A percentile compares a stretch with the other conserved stretches of the same genome.
These are phyloP conservation scores for Euwallacea similis DNA, from an alignment of 1,140 invertebrate genomes.

Conservation along the genomic window DNA sequence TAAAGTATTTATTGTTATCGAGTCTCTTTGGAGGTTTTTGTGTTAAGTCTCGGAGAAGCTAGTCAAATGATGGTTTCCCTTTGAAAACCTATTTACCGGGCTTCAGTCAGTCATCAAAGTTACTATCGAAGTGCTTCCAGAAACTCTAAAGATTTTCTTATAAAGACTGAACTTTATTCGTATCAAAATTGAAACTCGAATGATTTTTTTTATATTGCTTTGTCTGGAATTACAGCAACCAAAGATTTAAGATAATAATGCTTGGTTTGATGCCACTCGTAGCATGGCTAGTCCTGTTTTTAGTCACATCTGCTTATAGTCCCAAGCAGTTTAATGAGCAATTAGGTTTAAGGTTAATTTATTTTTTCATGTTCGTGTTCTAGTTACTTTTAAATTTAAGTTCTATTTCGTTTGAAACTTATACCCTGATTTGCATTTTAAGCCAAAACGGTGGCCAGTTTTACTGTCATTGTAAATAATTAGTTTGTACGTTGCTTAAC, in stretches of 20 bases:
- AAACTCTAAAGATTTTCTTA: conserved; percentile 22
- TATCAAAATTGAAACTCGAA: conserved; percentile 1
- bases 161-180: conserved; percentile 24
- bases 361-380: conserved; percentile 29
- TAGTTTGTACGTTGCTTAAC: neutral
- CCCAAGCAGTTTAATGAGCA: conserved; percentile 23
- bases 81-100: neutral
- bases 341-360: conserved; percentile 26
- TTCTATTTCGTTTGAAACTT: conserved; percentile 1
- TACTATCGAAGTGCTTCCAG: conserved; percentile 36
- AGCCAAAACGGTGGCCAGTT: conserved; percentile 9
- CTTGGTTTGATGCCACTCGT: conserved; percentile 20
- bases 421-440: neutral
- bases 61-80: conserved; percentile 1
- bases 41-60: neutral
- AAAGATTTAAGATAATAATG: conserved; percentile 27
- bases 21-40: neutral
- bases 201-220: neutral
- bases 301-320: conserved; percentile 31
- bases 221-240: conserved; percentile 23
- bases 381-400: conserved; percentile 23
- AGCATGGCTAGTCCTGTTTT: conserved; percentile 28
- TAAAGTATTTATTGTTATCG: conserved; percentile 12
- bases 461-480: no score
- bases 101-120: conserved; percentile 4